Percentiles rank a stretch among this genome's conserved stretches.
phyloP scores from a whole-genome alignment of 2,888 invertebrate genomes.

The Rhagium mordax region DNA sequence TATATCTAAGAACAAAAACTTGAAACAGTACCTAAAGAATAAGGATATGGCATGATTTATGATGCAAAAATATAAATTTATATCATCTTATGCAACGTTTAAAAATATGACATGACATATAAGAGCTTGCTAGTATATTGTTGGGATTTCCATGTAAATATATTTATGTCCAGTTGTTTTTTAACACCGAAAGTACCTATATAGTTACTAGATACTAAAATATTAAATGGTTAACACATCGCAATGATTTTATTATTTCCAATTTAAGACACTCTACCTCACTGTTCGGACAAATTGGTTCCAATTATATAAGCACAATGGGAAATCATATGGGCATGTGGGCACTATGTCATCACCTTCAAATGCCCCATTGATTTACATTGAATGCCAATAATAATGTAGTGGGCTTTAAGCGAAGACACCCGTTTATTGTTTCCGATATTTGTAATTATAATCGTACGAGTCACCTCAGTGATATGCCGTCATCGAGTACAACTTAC shows the following conservation, averaged over 20 bases:
- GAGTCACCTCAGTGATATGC: conserved; percentile 13
- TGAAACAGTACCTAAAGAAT: too few species aligned
- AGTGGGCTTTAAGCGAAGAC: conserved; percentile 40
- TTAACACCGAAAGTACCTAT: background rate
- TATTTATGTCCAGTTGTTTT: background rate
- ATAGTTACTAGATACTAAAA: background rate
- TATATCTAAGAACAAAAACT: too few species aligned
- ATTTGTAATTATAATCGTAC: conserved; percentile 53
- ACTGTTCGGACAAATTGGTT: conserved; percentile 1
- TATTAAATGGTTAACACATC: background rate
- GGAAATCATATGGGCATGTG: conserved; percentile 9
- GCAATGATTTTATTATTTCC: background rate
- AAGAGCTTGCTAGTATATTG: background rate
- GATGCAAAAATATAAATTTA: background rate
- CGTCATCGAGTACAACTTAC: conserved; percentile 24
- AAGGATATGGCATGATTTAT: background rate
- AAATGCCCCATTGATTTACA: conserved; percentile 27
- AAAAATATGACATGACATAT: background rate
- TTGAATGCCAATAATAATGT: conserved; percentile 32
- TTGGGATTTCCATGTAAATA: background rate
- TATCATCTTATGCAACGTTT: background rate
- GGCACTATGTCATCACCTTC: conserved; percentile 26
- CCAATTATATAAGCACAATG: conserved; percentile 7
- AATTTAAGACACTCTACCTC: background rate
- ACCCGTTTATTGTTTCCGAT: conserved; percentile 52